These are phyloP conservation scores for Andricus grossulariae DNA, from an alignment of 1,140 invertebrate species.

Conservation along the genomic window DNA sequence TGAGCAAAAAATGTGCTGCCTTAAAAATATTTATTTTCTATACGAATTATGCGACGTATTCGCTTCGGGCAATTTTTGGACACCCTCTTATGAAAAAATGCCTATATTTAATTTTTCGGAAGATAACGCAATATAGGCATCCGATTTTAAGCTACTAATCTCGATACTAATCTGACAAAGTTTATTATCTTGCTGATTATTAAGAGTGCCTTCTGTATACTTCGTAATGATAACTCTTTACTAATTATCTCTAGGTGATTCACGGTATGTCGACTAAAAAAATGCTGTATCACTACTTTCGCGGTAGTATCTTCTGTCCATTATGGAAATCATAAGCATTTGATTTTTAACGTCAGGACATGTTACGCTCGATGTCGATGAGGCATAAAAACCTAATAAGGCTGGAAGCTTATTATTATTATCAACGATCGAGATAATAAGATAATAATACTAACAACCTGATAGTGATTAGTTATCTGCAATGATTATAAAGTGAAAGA, in stretches of 20 bases:
- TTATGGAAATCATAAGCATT: conserved; percentile 32
- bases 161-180: conserved; percentile 21
- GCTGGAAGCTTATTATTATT: conserved; percentile 45
- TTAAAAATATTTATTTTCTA: neutral
- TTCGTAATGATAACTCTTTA: neutral
- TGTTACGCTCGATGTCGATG: conserved; percentile 3
- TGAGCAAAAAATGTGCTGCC: neutral
- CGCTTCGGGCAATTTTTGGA: no score
- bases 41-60: no score
- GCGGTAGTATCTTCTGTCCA: conserved; percentile 33
- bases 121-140: conserved; percentile 5
- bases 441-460: conserved; percentile 16
- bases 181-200: conserved; percentile 14
- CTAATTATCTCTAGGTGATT: conserved; percentile 8
- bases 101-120: conserved; percentile 18
- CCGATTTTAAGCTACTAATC: conserved; percentile 9
- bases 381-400: conserved; percentile 51
- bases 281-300: conserved; percentile 1
- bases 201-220: conserved; percentile 16
- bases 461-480: neutral
- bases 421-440: conserved; percentile 45
- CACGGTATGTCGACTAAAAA: neutral
- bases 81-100: neutral
- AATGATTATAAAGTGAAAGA: conserved; percentile 3
- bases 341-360: conserved; percentile 32